These are phyloP conservation scores for Calephelis virginiensis DNA, from an alignment of 1,140 invertebrate species.

Conservation along the genomic window DNA sequence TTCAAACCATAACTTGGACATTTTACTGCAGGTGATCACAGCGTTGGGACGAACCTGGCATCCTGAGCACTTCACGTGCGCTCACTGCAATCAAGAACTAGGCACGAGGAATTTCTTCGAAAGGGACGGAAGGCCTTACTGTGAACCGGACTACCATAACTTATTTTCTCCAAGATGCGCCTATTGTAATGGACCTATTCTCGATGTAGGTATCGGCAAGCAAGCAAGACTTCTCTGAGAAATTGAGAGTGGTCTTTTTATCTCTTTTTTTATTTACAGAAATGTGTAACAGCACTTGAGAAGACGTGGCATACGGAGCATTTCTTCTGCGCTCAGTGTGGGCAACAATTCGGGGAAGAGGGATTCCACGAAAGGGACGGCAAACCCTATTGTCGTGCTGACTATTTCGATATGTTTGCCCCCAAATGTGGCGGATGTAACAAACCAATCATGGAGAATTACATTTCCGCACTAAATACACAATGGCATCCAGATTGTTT, in stretches of 20 bases:
- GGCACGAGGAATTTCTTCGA: conserved; percentile 99
- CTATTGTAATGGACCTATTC: conserved; percentile 98
- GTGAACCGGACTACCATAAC: conserved; percentile 98
- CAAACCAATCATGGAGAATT: conserved; percentile 98
- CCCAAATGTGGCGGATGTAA: conserved; percentile 99
- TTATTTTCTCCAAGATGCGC: conserved; percentile 98
- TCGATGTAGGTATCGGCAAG: conserved; percentile 87
- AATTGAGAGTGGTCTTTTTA: background rate
- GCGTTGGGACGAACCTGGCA: conserved; percentile 99
- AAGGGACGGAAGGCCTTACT: conserved; percentile 96
- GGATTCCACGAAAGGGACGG: conserved; percentile 97
- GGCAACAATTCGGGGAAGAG: conserved; percentile 97
- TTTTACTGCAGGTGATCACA: conserved; percentile 87
- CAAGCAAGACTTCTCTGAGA: background rate
- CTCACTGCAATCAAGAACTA: conserved; percentile 96
- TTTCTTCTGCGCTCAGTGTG: conserved; percentile 99
- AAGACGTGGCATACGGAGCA: conserved; percentile 99
- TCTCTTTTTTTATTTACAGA: conserved; percentile 82
- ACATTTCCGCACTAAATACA: conserved; percentile 97
- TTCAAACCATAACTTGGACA: conserved; percentile 27
- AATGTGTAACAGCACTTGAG: conserved; percentile 99
- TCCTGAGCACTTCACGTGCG: conserved; percentile 98
- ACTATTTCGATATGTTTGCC: conserved; percentile 99
- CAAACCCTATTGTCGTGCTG: conserved; percentile 95
- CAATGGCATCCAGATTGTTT: conserved; percentile 99